A percentile compares a stretch with the other conserved stretches of the same genome.
These are phyloP conservation scores for Chrosomus eos DNA, from an alignment of 2,797 vertebrate species.

Conservation along the genomic window DNA sequence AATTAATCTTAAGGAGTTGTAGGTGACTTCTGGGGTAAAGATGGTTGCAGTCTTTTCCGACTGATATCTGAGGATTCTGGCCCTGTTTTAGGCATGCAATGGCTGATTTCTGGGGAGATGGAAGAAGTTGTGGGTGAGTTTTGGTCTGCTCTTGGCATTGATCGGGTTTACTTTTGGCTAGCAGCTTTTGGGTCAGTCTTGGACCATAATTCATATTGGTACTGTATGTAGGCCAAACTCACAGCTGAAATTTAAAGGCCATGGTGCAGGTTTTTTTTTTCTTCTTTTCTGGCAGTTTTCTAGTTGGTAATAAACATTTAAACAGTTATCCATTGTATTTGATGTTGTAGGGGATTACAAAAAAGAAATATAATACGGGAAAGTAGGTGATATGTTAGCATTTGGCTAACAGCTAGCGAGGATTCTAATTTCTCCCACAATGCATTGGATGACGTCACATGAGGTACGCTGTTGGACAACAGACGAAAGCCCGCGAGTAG, in stretches of 20 bases:
- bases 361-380: too few species aligned
- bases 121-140: not conserved
- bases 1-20: not conserved
- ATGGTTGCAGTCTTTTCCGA: not conserved
- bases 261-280: too few species aligned
- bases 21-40: not conserved
- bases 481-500: too few species aligned
- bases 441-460: too few species aligned
- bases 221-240: not conserved
- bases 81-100: not conserved
- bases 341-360: too few species aligned
- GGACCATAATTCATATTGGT: not conserved
- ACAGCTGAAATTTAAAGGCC: slow-evolving; percentile 4
- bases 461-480: too few species aligned
- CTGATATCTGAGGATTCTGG: not conserved
- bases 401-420: too few species aligned
- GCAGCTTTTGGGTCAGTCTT: not conserved
- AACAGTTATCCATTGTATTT: too few species aligned
- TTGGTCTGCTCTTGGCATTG: not conserved
- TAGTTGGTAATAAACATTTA: too few species aligned
- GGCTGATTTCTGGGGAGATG: not conserved
- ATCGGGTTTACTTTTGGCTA: not conserved
- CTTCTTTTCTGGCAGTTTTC: too few species aligned
- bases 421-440: too few species aligned
- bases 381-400: too few species aligned